These are phyloP conservation scores for Drosophila setosimentum DNA, from an alignment of 2,888 invertebrate genomes.

Conservation along the genomic window DNA sequence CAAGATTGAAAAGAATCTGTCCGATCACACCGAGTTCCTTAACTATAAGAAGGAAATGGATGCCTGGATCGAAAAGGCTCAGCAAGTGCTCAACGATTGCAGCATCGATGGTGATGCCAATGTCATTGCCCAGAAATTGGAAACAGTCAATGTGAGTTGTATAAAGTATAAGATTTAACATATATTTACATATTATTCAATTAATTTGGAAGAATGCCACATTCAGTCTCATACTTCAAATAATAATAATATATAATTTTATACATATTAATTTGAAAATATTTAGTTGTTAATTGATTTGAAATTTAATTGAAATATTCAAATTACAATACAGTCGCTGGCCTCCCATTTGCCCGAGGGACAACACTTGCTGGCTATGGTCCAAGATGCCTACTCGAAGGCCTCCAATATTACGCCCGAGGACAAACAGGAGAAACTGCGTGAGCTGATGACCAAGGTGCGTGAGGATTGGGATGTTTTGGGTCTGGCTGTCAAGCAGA, in stretches of 20 bases:
- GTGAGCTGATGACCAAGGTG: conserved; percentile 91
- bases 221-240: too few relatives aligned
- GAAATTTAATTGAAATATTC: neutral
- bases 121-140: conserved; percentile 92
- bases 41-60: conserved; percentile 94
- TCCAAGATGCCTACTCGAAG: conserved; percentile 94
- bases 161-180: neutral
- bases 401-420: conserved; percentile 93
- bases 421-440: conserved; percentile 91
- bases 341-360: conserved; percentile 91
- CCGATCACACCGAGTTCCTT: conserved; percentile 95
- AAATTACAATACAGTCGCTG: conserved; percentile 69
- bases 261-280: neutral
- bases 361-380: conserved; percentile 92
- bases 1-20: conserved; percentile 94
- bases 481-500: conserved; percentile 95
- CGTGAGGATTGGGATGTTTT: conserved; percentile 95
- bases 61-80: conserved; percentile 93
- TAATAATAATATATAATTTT: neutral
- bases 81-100: conserved; percentile 93
- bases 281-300: neutral
- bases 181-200: too few relatives aligned
- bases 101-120: conserved; percentile 92
- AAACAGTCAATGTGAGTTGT: conserved; percentile 89
- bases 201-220: neutral